Conservation (phyloP, 2,113 vertebrate genomes). For the Galbula dea region DNA sequence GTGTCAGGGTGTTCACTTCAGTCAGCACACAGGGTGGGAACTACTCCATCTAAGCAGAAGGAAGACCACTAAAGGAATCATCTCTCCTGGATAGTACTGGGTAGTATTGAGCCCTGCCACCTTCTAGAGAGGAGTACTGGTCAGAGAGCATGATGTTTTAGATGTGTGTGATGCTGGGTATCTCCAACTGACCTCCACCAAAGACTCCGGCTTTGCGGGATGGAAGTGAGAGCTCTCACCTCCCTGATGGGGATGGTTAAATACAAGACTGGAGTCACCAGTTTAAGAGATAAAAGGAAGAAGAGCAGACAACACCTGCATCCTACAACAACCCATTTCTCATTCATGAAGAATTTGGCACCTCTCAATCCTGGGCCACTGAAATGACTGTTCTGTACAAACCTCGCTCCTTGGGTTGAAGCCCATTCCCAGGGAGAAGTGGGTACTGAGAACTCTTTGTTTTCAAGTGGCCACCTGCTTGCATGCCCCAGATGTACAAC, state of each 20-base stretch:
- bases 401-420: fast-evolving
- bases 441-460: neutral
- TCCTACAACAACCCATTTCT: neutral
- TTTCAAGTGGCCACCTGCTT: neutral
- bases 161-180: fast-evolving
- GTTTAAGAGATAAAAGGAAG: slow-evolving; percentile 18
- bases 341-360: neutral
- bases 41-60: neutral
- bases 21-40: neutral
- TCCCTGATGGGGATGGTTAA: neutral
- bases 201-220: fast-evolving
- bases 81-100: neutral
- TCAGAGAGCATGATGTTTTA: fast-evolving
- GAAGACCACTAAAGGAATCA: neutral
- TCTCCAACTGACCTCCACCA: neutral
- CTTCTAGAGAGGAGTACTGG: neutral
- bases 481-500: neutral
- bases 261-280: neutral
- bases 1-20: neutral
- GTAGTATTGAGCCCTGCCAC: neutral
- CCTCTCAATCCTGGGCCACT: fast-evolving
- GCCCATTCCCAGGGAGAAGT: neutral
- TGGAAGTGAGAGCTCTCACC: neutral
- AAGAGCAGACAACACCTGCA: slow-evolving; percentile 48
- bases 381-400: neutral